These are phyloP conservation scores for Tenodera sinensis DNA, from an alignment of 2,888 invertebrate species.

Conservation along the genomic window DNA sequence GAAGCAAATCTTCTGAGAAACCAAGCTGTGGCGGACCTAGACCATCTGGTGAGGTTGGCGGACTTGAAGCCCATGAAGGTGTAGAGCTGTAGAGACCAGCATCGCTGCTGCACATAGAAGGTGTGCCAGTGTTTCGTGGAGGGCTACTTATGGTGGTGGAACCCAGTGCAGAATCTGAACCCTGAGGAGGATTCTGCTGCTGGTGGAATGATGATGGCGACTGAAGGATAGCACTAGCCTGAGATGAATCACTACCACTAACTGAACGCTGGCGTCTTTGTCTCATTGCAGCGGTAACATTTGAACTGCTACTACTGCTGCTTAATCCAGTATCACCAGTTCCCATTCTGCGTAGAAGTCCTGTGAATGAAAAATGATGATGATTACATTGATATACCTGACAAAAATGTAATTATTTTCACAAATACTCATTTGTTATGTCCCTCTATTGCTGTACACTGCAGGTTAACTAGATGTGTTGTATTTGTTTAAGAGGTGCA, in stretches of 20 bases:
- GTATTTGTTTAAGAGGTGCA: no score
- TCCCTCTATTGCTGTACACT: no score
- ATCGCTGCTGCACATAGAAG: conserved; percentile 37
- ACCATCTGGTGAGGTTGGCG: conserved; percentile 56
- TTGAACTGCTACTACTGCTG: not conserved
- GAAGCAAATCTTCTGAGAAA: conserved; percentile 48
- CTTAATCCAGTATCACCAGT: not conserved
- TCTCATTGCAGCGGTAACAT: conserved; percentile 1
- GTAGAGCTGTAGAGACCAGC: conserved; percentile 42
- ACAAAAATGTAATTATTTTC: no score
- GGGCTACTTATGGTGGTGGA: conserved; percentile 55
- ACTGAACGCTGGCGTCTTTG: conserved; percentile 38
- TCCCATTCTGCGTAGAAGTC: not conserved
- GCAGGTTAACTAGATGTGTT: no score
- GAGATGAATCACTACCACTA: conserved; percentile 49
- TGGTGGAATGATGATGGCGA: not conserved
- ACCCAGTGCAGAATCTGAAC: conserved; percentile 60
- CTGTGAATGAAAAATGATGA: not conserved
- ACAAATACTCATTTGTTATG: no score
- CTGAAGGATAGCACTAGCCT: conserved; percentile 26
- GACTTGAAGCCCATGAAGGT: conserved; percentile 57
- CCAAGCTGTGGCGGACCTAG: conserved; percentile 52
- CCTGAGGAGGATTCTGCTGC: conserved; percentile 33
- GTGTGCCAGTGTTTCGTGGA: conserved; percentile 50
- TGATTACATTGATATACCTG: not conserved